Evolutionary conservation across 2,797 vertebrate species (phyloP).

Genomic region (Emydoidea blandingii): DNA sequence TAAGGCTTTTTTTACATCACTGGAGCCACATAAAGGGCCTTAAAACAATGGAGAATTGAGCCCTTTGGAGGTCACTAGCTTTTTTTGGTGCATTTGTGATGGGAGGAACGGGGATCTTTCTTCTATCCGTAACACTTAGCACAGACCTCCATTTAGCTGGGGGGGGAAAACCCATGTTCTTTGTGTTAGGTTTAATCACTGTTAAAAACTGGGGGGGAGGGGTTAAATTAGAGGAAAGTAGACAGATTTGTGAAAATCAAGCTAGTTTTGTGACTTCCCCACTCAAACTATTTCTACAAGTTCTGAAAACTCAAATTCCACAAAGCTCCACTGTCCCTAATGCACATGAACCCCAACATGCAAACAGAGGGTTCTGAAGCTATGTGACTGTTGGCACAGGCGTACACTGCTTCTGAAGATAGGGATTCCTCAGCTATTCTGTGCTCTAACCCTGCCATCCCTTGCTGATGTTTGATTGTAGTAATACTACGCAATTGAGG

Average conservation of each 20-base stretch:
- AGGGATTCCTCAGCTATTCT: not conserved
- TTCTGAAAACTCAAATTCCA: not conserved
- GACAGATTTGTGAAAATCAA: too few relatives aligned
- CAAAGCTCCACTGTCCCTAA: not conserved
- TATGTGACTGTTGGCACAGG: not conserved
- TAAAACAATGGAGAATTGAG: not conserved
- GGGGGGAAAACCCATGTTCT: not conserved
- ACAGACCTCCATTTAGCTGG: not conserved
- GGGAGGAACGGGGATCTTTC: not conserved
- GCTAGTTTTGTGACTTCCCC: too few relatives aligned
- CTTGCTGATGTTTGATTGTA: not conserved
- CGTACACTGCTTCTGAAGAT: not conserved
- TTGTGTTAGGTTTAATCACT: not conserved
- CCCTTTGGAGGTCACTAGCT: not conserved
- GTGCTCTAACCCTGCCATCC: not conserved
- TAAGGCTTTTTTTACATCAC: not conserved
- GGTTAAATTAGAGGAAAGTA: too few relatives aligned
- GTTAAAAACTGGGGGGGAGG: too few relatives aligned
- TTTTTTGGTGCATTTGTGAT: not conserved
- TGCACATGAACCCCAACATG: not conserved
- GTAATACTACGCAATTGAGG: not conserved
- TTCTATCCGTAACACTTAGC: not conserved
- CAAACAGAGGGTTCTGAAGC: not conserved
- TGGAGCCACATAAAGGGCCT: not conserved
- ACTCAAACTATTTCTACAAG: not conserved